Conservation (phyloP, 2,888 invertebrate species). For the Anthophora plumipes region DNA sequence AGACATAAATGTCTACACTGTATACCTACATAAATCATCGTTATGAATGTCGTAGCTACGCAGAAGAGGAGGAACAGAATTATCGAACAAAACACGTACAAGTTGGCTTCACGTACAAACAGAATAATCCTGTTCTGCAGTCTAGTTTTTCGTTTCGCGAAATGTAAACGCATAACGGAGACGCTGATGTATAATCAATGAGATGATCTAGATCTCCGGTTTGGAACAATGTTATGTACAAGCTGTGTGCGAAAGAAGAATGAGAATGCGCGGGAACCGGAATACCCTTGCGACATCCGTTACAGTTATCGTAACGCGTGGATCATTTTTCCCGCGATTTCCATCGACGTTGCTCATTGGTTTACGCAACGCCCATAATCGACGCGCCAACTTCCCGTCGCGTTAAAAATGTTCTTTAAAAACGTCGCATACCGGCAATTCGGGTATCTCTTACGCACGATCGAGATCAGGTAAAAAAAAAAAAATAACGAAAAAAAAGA, state of each 20-base stretch:
- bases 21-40: not conserved
- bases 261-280: constrained; percentile 53
- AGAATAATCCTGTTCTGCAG: not conserved
- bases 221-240: constrained; percentile 38
- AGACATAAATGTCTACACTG: no score
- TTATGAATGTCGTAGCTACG: not conserved
- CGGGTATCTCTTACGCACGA: not conserved
- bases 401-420: not conserved
- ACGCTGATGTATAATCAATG: constrained; percentile 51
- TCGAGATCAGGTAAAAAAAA: not conserved
- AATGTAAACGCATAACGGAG: constrained; percentile 38
- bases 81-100: not conserved
- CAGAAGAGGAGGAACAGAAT: no score
- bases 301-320: constrained; percentile 26
- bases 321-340: constrained; percentile 57
- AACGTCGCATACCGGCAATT: not conserved
- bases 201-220: constrained; percentile 41
- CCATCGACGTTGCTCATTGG: constrained; percentile 39
- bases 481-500: not conserved
- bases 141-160: constrained; percentile 15
- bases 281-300: constrained; percentile 50
- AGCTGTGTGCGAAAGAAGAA: constrained; percentile 50
- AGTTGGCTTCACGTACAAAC: not conserved
- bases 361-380: constrained; percentile 38
- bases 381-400: constrained; percentile 17